Base-by-base conservation (phyloP, 2,888 invertebrate genomes). In the Tryphoninae sp. region DNA sequence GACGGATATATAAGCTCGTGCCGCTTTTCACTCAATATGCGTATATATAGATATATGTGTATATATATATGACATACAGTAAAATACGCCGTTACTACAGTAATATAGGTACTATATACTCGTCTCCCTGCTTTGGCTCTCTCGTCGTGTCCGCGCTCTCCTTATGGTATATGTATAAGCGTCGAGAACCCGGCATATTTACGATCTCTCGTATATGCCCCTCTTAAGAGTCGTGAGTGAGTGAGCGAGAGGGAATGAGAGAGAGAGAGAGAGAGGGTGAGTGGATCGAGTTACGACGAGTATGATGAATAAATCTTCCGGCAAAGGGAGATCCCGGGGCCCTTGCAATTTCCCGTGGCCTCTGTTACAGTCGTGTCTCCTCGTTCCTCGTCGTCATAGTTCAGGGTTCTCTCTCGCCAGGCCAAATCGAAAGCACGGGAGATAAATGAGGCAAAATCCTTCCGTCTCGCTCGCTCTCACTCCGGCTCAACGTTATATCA, bases 271-370 rank as follows among this genome's bases (percentile, higher is more conserved):
- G 64, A 67, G 75, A 55, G 51, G 51, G 61, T 8, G 51, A 80
- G 72, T 72, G 80, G 80, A 80, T 80, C 80, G 80, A 76, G 80
- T 77, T 80, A 80, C 81, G 78, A 78, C 76, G 80, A 80, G 80
- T 80, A 80, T 80, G 80, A 80, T 80, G 80, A 80, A 80, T 80
- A 81, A 81, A 81, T 81, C 81, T 78, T 74, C 69, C 81, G 64
- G 69, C 59, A 69, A 65, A 78, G 78, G 78, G 65, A 81, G 81
- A 74, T 81, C 74, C 74, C 69, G 76, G 74, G 49, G 78, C 72
- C 68, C 76, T 76, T 68, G 76, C 80, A 80, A 80, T 80, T 77
- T 80, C 80, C 80, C 80, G 80, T 77, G 55, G 76, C 76, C 76
- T 45, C 45, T 67, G 80, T 80, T 77, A 77, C 33, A 76, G 76